Percentiles rank a stretch among this genome's conserved stretches.
phyloP scores from a whole-genome alignment of 2,797 vertebrate species.

The Halcyon leucocephala region DNA sequence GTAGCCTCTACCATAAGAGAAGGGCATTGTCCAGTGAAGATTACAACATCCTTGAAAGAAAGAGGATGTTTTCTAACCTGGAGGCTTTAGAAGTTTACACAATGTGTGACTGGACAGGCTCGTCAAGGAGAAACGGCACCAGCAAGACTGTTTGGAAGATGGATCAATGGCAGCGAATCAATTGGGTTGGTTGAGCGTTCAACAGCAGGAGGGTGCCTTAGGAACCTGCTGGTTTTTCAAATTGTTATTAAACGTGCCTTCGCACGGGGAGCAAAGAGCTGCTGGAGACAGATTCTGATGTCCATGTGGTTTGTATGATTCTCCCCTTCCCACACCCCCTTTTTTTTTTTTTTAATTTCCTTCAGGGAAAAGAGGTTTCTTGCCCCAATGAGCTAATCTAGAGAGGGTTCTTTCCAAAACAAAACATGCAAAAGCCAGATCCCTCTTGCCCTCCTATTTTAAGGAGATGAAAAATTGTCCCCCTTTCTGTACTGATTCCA shows the following conservation, averaged over 20 bases:
- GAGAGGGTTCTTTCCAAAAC: slow-evolving; percentile 73
- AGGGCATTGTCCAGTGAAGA: background rate
- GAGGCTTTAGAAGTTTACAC: background rate
- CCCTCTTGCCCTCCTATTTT: slow-evolving; percentile 63
- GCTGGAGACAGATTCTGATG: slow-evolving; percentile 21
- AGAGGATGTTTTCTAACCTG: slow-evolving; percentile 15
- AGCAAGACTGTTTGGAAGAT: slow-evolving; percentile 18
- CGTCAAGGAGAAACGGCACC: slow-evolving; percentile 12
- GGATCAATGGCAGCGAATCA: background rate
- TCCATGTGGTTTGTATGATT: background rate
- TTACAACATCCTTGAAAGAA: slow-evolving; percentile 20
- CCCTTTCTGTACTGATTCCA: background rate
- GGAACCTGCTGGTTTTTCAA: slow-evolving; percentile 16
- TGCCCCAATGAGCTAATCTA: slow-evolving; percentile 67
- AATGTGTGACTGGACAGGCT: background rate
- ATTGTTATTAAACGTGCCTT: background rate
- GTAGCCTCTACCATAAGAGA: background rate
- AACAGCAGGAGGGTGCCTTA: slow-evolving; percentile 38
- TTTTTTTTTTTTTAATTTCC: background rate
- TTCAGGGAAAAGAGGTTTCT: slow-evolving; percentile 35
- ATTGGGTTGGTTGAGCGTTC: background rate
- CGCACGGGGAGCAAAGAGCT: background rate
- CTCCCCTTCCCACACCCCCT: background rate
- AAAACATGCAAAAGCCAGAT: slow-evolving; percentile 72
- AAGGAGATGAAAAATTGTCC: slow-evolving; percentile 18